phyloP scores from a whole-genome alignment of 2,113 vertebrate genomes.

The Falcunculus frontatus region DNA sequence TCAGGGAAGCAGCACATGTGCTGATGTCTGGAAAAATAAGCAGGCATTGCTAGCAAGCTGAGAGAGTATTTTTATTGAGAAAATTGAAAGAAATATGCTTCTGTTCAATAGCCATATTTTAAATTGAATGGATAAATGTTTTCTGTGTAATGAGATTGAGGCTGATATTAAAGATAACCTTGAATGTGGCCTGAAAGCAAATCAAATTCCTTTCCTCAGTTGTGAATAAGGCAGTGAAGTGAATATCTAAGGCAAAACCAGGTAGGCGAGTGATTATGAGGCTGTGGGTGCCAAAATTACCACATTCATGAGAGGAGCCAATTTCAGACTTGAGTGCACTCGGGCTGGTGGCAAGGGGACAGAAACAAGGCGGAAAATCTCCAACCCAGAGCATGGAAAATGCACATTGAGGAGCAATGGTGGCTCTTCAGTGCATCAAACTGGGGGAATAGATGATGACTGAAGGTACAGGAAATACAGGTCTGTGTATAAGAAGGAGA shows the following conservation, averaged over 20 bases:
- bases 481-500: neutral
- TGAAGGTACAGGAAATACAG: neutral
- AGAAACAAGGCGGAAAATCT: constrained; percentile 8
- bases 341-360: neutral
- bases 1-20: neutral
- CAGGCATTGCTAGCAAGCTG: neutral
- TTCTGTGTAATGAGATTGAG: neutral
- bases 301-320: neutral
- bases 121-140: neutral
- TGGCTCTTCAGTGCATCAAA: neutral
- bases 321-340: constrained; percentile 46
- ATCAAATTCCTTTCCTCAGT: neutral
- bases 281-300: neutral
- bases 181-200: constrained; percentile 1
- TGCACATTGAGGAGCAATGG: neutral
- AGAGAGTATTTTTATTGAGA: neutral
- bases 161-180: neutral
- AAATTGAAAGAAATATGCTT: neutral
- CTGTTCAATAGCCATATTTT: neutral
- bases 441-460: neutral
- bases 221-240: neutral
- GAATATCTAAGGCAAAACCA: neutral
- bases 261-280: neutral
- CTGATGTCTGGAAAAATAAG: neutral
- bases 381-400: neutral